Base-by-base conservation (phyloP, 1,140 invertebrate species). In the Bacillus rossius region DNA sequence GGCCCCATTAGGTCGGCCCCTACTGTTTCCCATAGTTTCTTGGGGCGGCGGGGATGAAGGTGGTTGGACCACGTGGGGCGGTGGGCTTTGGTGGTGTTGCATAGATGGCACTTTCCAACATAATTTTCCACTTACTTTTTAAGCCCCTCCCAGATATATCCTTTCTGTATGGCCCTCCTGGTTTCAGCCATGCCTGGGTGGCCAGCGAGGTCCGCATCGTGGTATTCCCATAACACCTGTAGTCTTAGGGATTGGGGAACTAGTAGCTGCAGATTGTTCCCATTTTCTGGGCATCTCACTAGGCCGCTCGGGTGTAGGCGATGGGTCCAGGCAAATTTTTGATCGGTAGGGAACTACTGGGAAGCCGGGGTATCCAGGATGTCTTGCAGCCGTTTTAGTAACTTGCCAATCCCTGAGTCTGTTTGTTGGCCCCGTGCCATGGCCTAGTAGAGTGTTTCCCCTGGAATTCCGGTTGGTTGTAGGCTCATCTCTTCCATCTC, bases 121-220 rank as follows among this genome's bases (percentile, higher is more conserved):
- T n/a, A n/a, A n/a, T n/a, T n/a, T n/a, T n/a, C n/a, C n/a, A n/a
- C n/a, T n/a, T n/a, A n/a, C n/a, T n/a, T n/a, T n/a, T n/a, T 19
- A 8, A 63, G 0, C 0, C 20, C 25, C 8, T 43, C 41, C 65
- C 65, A 67, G 0, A 47, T 48, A 23, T 40, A 67, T 1, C 16
- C 2, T 13, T 53, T 7, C 14, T 50, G 54, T 3, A 63, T 55
- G 5, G 61, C 62, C 3, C 57, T 42, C 3, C 54, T 16, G 0
- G 64, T 68, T 52, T 67, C 65, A 0, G 63, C 64, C 0, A 3
- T 47, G 0, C 62, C 65, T 0, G 65, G 67, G 19, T 67, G 64
- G 16, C 62, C 64, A 0, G 65, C 65, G 0, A 50, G 1, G 0
- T 51, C 16, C 1, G 41, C 40, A 41, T 68, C 62, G 22, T 69